These are phyloP conservation scores for Hylaeus anthracinus DNA, from an alignment of 1,140 invertebrate species.

Conservation along the genomic window DNA sequence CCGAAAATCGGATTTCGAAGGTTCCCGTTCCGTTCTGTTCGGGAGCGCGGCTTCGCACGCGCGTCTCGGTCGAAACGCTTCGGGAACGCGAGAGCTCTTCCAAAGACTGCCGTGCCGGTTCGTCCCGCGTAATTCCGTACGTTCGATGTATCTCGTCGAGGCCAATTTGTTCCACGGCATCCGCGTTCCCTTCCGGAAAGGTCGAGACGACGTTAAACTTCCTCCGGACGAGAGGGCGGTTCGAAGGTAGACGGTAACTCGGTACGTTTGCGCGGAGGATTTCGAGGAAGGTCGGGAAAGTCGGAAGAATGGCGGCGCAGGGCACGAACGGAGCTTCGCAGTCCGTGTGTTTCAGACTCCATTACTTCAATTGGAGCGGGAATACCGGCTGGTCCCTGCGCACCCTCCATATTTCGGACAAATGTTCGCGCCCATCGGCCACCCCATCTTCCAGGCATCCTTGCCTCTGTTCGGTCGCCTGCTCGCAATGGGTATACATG, in stretches of 20 bases:
- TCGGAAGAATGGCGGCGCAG: neutral
- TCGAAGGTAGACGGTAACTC: neutral
- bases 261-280: neutral
- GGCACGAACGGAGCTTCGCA: conserved; percentile 21
- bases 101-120: neutral
- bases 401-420: conserved; percentile 72
- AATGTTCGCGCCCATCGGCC: conserved; percentile 52
- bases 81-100: no score
- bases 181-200: no score
- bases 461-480: no score
- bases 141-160: neutral
- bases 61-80: no score
- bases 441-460: neutral
- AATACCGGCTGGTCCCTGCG: conserved; percentile 72
- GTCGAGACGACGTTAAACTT: conserved; percentile 1
- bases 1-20: conserved; percentile 7
- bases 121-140: neutral
- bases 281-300: neutral
- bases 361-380: conserved; percentile 77
- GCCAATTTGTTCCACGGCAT: neutral
- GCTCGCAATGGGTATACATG: no score
- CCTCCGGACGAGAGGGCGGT: neutral
- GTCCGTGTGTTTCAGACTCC: conserved; percentile 71
- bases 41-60: no score
- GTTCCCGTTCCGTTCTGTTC: neutral